These are phyloP conservation scores for Heliconius melpomene DNA, from an alignment of 1,140 invertebrate species.

Conservation along the genomic window DNA sequence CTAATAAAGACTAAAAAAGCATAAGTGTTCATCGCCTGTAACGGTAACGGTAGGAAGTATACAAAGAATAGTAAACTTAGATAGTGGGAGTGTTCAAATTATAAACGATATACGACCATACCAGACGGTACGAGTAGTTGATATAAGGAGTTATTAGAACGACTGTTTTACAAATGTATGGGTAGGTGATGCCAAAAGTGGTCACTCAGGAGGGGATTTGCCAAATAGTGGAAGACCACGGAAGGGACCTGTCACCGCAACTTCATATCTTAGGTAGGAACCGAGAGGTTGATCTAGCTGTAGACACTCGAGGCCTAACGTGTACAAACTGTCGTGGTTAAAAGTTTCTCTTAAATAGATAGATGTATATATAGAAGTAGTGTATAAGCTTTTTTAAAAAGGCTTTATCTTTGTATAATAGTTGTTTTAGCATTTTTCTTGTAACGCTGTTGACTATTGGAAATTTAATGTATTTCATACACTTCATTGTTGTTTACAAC, in stretches of 20 bases:
- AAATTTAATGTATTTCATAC: conserved; percentile 47
- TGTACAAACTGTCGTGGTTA: conserved; percentile 51
- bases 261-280: conserved; percentile 75
- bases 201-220: conserved; percentile 52
- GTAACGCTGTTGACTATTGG: conserved; percentile 57
- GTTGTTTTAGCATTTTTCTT: conserved; percentile 52
- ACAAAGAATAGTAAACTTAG: conserved; percentile 33
- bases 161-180: conserved; percentile 12
- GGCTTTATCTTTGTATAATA: conserved; percentile 58
- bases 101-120: conserved; percentile 23
- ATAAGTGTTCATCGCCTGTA: conserved; percentile 44
- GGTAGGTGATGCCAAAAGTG: conserved; percentile 58
- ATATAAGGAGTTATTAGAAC: not conserved
- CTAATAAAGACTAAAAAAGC: conserved; percentile 29
- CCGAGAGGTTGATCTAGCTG: conserved; percentile 44
- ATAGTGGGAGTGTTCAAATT: conserved; percentile 43
- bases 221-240: conserved; percentile 58
- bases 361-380: conserved; percentile 49
- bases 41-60: conserved; percentile 28
- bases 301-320: conserved; percentile 53
- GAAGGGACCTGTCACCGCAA: conserved; percentile 68
- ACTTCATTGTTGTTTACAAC: conserved; percentile 51
- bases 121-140: not conserved
- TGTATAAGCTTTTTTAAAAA: conserved; percentile 51
- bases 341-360: conserved; percentile 55